A percentile compares a stretch with the other conserved stretches of the same genome.
Evolutionary conservation across 2,888 invertebrate genomes (phyloP).

Genomic region (Syrphus vitripennis): DNA sequence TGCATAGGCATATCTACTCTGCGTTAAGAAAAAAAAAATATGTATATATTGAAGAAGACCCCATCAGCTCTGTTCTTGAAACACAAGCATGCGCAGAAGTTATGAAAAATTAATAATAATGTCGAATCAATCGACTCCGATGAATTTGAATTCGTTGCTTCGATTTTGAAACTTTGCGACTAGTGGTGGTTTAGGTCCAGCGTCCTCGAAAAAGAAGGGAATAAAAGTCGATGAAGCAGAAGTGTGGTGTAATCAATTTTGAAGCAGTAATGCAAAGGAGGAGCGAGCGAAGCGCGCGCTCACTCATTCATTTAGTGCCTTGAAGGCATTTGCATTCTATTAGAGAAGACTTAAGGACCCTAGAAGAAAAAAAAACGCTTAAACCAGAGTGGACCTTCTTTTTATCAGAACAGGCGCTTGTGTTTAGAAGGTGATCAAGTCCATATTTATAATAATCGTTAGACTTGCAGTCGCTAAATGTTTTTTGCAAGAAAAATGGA

Average conservation of each 20-base stretch:
- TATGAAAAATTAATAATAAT: conserved; percentile 72
- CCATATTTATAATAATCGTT: too few species aligned
- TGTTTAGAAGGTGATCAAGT: not conserved
- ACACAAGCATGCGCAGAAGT: conserved; percentile 64
- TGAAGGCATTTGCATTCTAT: conserved; percentile 62
- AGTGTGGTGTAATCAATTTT: conserved; percentile 70
- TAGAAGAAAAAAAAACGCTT: not conserved
- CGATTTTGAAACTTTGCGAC: conserved; percentile 8
- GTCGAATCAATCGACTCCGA: conserved; percentile 71
- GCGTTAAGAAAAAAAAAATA: not conserved
- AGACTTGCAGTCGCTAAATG: too few species aligned
- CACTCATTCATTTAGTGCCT: conserved; percentile 43
- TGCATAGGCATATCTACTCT: not conserved
- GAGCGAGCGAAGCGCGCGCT: conserved; percentile 42
- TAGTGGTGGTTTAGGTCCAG: not conserved
- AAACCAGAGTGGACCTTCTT: not conserved
- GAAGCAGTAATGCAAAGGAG: conserved; percentile 57
- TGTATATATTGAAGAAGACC: conserved; percentile 11
- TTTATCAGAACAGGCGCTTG: not conserved
- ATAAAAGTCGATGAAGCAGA: conserved; percentile 36
- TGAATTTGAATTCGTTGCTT: conserved; percentile 65
- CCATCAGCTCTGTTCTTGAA: conserved; percentile 37
- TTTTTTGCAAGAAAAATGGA: too few species aligned
- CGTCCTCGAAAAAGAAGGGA: not conserved
- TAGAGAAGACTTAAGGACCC: conserved; percentile 38